Percentiles rank a stretch among this genome's conserved stretches.
phyloP scores from a whole-genome alignment of 2,113 vertebrate species.

The Mustela nigripes region DNA sequence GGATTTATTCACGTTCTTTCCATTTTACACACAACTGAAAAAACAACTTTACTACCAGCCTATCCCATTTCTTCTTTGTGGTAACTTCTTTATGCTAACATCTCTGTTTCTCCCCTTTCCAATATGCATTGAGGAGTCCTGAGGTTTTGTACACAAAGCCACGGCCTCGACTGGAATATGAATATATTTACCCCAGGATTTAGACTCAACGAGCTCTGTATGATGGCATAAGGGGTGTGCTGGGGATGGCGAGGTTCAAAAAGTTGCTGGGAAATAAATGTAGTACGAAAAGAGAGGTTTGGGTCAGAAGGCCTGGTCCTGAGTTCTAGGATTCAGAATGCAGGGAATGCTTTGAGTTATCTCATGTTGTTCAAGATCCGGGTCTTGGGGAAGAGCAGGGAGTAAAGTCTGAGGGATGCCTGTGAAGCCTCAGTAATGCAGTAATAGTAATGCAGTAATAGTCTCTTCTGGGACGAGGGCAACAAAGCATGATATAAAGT shows the following conservation, averaged over 20 bases:
- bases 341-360: not conserved
- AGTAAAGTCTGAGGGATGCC: not conserved
- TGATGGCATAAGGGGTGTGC: fast-evolving
- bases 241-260: no score
- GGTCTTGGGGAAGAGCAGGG: not conserved
- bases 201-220: not conserved
- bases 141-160: not conserved
- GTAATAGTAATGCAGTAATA: no score
- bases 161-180: not conserved
- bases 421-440: not conserved
- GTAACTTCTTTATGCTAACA: not conserved
- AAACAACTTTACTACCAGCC: not conserved
- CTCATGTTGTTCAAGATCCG: not conserved
- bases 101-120: not conserved
- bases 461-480: not conserved
- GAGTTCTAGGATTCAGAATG: not conserved
- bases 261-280: not conserved
- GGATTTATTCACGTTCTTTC: not conserved
- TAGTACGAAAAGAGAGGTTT: not conserved
- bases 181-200: fast-evolving
- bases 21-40: slow-evolving; percentile 13
- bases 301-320: not conserved
- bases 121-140: not conserved
- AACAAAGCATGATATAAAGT: not conserved
- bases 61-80: not conserved